Evolutionary conservation across 2,888 invertebrate species (phyloP), one percentile per base, ranked within the genome.

Genomic region (Limenitis camilla): DNA sequence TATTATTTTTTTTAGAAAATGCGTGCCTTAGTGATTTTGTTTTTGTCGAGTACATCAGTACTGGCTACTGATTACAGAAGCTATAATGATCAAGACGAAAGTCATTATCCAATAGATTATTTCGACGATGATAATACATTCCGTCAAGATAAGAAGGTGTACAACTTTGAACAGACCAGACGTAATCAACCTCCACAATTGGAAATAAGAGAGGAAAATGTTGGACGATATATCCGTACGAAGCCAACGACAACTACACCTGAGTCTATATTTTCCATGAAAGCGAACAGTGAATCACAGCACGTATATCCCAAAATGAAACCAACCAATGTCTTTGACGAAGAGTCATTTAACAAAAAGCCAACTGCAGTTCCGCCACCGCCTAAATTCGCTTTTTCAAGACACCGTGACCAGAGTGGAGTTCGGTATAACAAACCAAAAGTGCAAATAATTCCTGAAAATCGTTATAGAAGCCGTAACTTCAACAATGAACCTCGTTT

Each of bases 171-270:
- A 52, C 74, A 76, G 52, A 57, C 58, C 28, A 65, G 68, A 52
- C 61, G 52, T 7, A 67, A 71, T 40, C 70, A 75, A 52, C 68
- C 68, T 5, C 61, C 71, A 1, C 71, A 71, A 48, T 53, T 74
- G 5, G 72, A 76, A 55, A 59, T 64, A 47, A 68, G 71, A 60
- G 68, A 73, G 39, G 76, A 76, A 58, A 65, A 69, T 49, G 55
- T 74, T 9, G 66, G 67, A 39, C 65, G 63, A 29, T 76, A 76
- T 48, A 63, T 72, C 61, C 56, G 66, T 55, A 63, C 57, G 46
- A 61, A 55, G 49, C 60, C 61, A 19, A 61, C 50, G 36, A 62
- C 57, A 4, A 66, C 67, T 6, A 67, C 68, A 39, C 67, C 67
- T 8, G 57, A 64, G 5, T 61, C 61, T 19, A 56, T 58, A 30